Base-by-base conservation (phyloP, 2,888 invertebrate species). In the Pyralis farinalis region DNA sequence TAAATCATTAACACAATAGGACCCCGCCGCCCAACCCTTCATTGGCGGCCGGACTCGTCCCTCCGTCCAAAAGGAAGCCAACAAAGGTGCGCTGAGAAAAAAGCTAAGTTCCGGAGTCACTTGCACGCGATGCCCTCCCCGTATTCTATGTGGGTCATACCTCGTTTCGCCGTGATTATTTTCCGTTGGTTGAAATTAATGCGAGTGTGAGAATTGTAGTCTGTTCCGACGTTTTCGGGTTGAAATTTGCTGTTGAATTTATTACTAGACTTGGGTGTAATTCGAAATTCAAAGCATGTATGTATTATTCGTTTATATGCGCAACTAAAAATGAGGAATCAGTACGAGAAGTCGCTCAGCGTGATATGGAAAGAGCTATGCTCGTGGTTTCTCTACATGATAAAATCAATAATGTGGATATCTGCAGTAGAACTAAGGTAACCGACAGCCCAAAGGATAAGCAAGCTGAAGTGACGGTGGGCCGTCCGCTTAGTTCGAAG, bases 101-200 rank as follows among this genome's bases (percentile, higher is more conserved):
- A 83, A 76, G 68, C 71, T 57, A 61, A 62, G 77, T 79, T 84
- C 81, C 85, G 80, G 77, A 80, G 81, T 82, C 79, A 79, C 68
- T 51, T 53, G 65, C 80, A 82, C 71, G 75, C 78, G 60, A 75
- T 51, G 52, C 50, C 51, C 51, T 50, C 53, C 11, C 31, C 4
- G 12, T 12, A 31, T 31, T 12, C 31, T 25, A 25, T 25, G 25
- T 25, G 7, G 29, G 29, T 30, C 25, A 25, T 25, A 30, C 29
- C 9, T 30, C 11, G 11, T 30, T 11, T 30, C 9, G 5, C 29
- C 11, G n/a, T 10, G 29, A 25, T 25, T 25, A 25, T n/a, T 25
- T 25, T n/a, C 25, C 25, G 25, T 25, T 25, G 25, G 25, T 3
- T 25, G 25, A 25, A 25, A 25, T 25, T 25, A 25, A 25, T 25